Evolutionary conservation across 2,113 vertebrate species (phyloP).

Genomic region (Felis chaus): DNA sequence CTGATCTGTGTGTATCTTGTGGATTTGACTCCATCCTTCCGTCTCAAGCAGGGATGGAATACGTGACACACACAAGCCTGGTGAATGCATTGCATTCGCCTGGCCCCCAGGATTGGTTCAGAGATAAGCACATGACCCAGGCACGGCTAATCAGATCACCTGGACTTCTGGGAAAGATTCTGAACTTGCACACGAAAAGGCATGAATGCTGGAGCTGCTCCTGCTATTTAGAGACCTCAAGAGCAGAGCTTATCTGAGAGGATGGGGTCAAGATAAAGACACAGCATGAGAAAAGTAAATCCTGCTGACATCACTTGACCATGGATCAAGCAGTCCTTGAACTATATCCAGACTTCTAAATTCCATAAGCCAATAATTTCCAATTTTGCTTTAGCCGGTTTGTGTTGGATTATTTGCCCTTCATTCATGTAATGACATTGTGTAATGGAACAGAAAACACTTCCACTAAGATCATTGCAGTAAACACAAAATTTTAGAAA

Average conservation of each 20-base stretch:
- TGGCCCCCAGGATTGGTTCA: not conserved
- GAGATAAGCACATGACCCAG: not conserved
- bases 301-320: not conserved
- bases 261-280: not conserved
- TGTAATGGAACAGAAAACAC: not conserved
- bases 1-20: too few species aligned
- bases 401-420: not conserved
- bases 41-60: not conserved
- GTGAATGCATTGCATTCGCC: not conserved
- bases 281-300: not conserved
- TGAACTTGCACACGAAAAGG: not conserved
- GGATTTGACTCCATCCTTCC: not conserved
- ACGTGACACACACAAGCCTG: not conserved
- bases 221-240: not conserved
- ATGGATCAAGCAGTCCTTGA: not conserved
- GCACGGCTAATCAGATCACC: not conserved
- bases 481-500: not conserved
- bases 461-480: not conserved
- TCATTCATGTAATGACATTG: not conserved
- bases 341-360: not conserved
- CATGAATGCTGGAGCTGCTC: not conserved
- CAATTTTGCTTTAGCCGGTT: not conserved
- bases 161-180: not conserved
- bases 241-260: not conserved
- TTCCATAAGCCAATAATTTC: not conserved